Base-by-base conservation (phyloP, 2,888 invertebrate genomes). In the Cataglyphis rosenhaueri region DNA sequence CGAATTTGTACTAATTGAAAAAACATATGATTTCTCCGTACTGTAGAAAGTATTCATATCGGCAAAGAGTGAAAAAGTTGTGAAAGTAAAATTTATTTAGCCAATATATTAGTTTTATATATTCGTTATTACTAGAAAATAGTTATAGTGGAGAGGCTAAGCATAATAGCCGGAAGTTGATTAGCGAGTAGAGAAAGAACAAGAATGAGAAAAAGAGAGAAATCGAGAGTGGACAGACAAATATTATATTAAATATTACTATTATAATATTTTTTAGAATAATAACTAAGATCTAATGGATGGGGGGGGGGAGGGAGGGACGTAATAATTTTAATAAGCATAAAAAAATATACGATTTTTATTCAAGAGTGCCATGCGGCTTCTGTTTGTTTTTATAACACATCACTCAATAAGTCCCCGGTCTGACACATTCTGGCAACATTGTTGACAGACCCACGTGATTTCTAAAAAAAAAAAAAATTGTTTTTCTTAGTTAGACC, bases 31-130 rank as follows among this genome's bases (percentile, higher is more conserved):
- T 73, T 73, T 79, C 78, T 73, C 59, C 18, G 18, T 29, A 32
- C 44, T 41, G 29, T 73, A 71, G 78, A 79, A 79, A 79, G 74
- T 79, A 79, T 79, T 71, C 74, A 59, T 78, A 59, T 78, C 29
- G 44, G 35, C 38, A 18, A 32, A 8, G 21, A 78, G 59, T 68
- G 41, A 57, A 59, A n/a, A 52, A 71, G 21, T 21, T 12, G 78
- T 79, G 78, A 79, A 79, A 79, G 73, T 70, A 78, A 59, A 78
- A 32, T 59, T 41, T 41, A 15, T 4, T 12, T 29, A 8, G 41
- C 70, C 44, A 25, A 18, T 57, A 35, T 44, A 25, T 71, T 57
- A 18, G n/a, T 70, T 65, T 44, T 59, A 29, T 59, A 52, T 8
- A 59, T 71, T 18, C 10, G 15, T 44, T 44, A 44, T 68, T 44